These are phyloP conservation scores for Nannoperca obscura DNA, from an alignment of 2,797 vertebrate species.

Conservation along the genomic window DNA sequence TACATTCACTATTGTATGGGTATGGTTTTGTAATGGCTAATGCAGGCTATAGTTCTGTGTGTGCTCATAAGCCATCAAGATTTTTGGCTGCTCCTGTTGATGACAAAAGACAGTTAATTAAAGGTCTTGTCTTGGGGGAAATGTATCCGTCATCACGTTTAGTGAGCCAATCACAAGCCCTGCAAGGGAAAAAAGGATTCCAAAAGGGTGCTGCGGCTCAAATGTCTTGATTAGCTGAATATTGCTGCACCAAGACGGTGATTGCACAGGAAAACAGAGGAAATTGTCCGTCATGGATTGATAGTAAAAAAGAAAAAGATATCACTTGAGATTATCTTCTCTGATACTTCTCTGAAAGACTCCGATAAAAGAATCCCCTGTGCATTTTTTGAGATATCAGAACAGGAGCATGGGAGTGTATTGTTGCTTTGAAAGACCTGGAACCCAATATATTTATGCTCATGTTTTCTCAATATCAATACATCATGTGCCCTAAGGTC, in stretches of 20 bases:
- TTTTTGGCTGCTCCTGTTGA: conserved; percentile 52
- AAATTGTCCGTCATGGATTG: conserved; percentile 17
- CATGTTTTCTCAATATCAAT: neutral
- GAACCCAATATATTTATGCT: neutral
- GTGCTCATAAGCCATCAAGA: conserved; percentile 46
- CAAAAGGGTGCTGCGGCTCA: conserved; percentile 51
- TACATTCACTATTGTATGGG: neutral
- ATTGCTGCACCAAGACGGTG: conserved; percentile 36
- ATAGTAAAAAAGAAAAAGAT: neutral
- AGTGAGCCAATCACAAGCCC: conserved; percentile 47
- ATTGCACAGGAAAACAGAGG: conserved; percentile 25
- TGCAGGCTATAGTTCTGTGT: conserved; percentile 27
- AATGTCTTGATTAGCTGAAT: conserved; percentile 65
- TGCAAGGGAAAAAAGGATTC: conserved; percentile 38
- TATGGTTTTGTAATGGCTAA: conserved; percentile 12
- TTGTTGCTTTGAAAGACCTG: neutral
- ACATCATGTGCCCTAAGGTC: neutral
- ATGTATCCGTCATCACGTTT: conserved; percentile 56
- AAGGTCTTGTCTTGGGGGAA: conserved; percentile 67
- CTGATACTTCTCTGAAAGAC: neutral
- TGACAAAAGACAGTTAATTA: conserved; percentile 76
- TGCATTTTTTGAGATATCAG: neutral
- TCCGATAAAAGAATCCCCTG: neutral
- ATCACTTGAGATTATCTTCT: conserved; percentile 15
- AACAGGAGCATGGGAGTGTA: neutral